Evolutionary conservation across 2,888 invertebrate species (phyloP), one percentile per base, ranked within the genome.

Genomic region (Meteorus colon): DNA sequence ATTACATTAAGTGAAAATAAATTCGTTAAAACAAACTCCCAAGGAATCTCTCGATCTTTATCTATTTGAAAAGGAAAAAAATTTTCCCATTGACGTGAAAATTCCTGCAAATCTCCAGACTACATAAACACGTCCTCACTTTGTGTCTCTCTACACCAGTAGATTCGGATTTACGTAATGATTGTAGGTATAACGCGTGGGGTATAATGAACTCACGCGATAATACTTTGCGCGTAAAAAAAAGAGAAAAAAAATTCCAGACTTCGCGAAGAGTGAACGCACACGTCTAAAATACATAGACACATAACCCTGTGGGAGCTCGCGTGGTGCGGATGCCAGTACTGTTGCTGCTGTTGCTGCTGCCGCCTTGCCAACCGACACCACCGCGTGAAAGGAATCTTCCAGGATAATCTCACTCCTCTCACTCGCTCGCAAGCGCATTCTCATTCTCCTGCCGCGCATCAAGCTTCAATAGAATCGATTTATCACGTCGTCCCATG

Each of bases 161-260:
- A 80, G 75, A 80, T 81, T 79, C 75, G 83, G 83, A 83, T 84
- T 83, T 83, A 83, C 82, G 83, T 80, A 84, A 82, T 79, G 82
- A 81, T 81, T 82, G 80, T 77, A 75, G 73, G 77, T 81, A 74
- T 68, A 74, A 51, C 71, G 55, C 51, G 75, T 62, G 55, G 79
- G 79, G 84, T 82, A 84, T 88, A 87, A 88, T 85, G 86, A 87
- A 87, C 86, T 83, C 83, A 82, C 82, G 86, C 86, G 85, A 86
- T 87, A 86, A 88, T 87, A 85, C 85, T 73, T 75, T 34, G 62
- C 19, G 19, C 19, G 19, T 1, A 55, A 29, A 55, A 65, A 66
- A 62, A 19, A 29, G 24, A 24, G 24, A 55, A 29, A 55, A 65
- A 66, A 62, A 19, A 29, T 19, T 65, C 34, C 45, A 29, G 60